phyloP scores from a whole-genome alignment of 2,797 vertebrate species.

The Onychomys torridus region DNA sequence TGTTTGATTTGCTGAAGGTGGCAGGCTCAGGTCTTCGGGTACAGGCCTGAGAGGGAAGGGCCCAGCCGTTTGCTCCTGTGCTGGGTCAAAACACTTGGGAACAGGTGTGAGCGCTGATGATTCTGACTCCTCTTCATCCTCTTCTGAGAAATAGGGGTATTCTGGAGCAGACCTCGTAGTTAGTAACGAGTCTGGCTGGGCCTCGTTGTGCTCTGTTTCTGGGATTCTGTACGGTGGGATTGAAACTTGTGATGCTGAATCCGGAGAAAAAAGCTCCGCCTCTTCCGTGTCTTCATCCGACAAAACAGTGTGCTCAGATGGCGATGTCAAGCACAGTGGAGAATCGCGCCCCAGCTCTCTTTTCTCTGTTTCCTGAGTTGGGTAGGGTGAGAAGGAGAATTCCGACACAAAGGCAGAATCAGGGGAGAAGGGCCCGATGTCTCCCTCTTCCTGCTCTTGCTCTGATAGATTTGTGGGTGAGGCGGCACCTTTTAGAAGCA shows the following conservation, averaged over 20 bases:
- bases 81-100: conserved; percentile 52
- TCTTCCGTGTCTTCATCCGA: conserved; percentile 81
- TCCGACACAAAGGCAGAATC: conserved; percentile 81
- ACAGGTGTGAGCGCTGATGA: conserved; percentile 23
- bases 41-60: not conserved
- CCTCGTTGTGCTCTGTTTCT: conserved; percentile 53
- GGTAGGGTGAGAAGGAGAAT: conserved; percentile 74
- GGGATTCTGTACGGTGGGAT: conserved; percentile 74
- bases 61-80: conserved; percentile 35
- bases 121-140: conserved; percentile 37
- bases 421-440: conserved; percentile 81
- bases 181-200: conserved; percentile 11
- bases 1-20: not conserved
- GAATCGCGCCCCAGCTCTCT: conserved; percentile 76
- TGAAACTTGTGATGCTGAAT: conserved; percentile 78
- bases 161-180: conserved; percentile 41
- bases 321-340: conserved; percentile 67
- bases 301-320: conserved; percentile 75
- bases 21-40: not conserved
- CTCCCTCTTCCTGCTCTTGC: conserved; percentile 78
- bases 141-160: conserved; percentile 57
- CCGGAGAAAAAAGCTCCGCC: conserved; percentile 76
- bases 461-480: conserved; percentile 70
- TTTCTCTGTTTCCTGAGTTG: conserved; percentile 72
- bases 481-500: conserved; percentile 57